A percentile compares a stretch with the other conserved stretches of the same genome.
Evolutionary conservation across 2,888 invertebrate species (phyloP).

Genomic region (Nemurella pictetii): DNA sequence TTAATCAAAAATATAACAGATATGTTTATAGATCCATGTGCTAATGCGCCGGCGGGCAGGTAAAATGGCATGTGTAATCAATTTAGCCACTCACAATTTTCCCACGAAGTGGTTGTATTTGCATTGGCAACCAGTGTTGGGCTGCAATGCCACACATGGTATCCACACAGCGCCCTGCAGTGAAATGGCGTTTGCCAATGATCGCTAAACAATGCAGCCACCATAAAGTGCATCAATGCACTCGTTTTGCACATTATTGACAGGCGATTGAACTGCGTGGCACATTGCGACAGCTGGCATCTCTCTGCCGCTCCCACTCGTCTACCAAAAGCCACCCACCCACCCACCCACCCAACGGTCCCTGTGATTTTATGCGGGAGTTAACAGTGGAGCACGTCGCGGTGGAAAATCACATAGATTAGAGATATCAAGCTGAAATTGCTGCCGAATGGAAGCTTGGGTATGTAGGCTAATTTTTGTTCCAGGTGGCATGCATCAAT

Average conservation of each 20-base stretch:
- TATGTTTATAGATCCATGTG: not conserved
- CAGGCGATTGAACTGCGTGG: conserved; percentile 41
- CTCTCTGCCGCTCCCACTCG: not conserved
- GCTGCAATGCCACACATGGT: not conserved
- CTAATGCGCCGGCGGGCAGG: not conserved
- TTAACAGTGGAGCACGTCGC: too few species aligned
- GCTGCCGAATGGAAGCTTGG: too few species aligned
- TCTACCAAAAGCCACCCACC: too few species aligned
- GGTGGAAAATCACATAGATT: too few species aligned
- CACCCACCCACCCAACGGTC: too few species aligned
- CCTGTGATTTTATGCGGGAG: too few species aligned
- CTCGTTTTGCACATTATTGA: conserved; percentile 35
- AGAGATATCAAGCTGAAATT: too few species aligned
- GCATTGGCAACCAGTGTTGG: not conserved
- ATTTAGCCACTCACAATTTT: not conserved
- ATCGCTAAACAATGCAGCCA: not conserved
- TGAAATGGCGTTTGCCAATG: not conserved
- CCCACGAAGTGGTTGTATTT: not conserved
- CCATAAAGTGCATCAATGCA: not conserved
- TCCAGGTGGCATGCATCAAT: too few species aligned
- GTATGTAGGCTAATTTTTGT: too few species aligned
- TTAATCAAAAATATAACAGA: conserved; percentile 6
- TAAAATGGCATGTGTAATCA: conserved; percentile 2
- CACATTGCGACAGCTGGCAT: conserved; percentile 40
- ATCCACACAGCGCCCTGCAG: not conserved